Evolutionary conservation across 1,140 invertebrate species (phyloP).

Genomic region (Zaprionus inermis): DNA sequence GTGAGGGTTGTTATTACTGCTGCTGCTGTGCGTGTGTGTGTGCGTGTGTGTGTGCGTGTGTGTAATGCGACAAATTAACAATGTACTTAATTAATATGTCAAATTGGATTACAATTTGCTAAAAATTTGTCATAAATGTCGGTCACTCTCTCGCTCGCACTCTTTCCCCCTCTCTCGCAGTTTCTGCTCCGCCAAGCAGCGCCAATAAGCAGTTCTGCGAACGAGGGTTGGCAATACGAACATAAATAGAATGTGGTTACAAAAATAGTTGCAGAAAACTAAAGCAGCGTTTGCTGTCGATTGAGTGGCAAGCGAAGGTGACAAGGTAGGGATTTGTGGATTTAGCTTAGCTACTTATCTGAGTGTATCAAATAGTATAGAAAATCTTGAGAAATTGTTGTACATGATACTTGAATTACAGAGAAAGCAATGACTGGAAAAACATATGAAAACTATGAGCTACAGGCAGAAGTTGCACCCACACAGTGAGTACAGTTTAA

Average conservation of each 20-base stretch:
- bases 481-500: too few relatives aligned
- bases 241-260: not conserved
- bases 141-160: conserved; percentile 4
- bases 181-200: conserved; percentile 17
- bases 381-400: not conserved
- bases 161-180: not conserved
- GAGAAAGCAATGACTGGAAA: too few relatives aligned
- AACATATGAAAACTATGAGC: too few relatives aligned
- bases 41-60: conserved; percentile 57
- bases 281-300: not conserved
- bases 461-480: too few relatives aligned
- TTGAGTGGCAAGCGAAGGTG: not conserved
- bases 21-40: conserved; percentile 11
- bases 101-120: conserved; percentile 79
- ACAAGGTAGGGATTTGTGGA: not conserved
- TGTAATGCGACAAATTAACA: conserved; percentile 78
- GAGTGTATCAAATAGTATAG: not conserved
- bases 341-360: too few relatives aligned
- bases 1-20: conserved; percentile 40
- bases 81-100: conserved; percentile 79
- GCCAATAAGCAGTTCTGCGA: not conserved
- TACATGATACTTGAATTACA: not conserved
- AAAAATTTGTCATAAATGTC: conserved; percentile 74
- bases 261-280: not conserved
- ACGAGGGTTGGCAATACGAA: not conserved